Evolutionary conservation across 2,888 invertebrate species (phyloP), one percentile per base, ranked within the genome.

Genomic region (Pandemis heparana): DNA sequence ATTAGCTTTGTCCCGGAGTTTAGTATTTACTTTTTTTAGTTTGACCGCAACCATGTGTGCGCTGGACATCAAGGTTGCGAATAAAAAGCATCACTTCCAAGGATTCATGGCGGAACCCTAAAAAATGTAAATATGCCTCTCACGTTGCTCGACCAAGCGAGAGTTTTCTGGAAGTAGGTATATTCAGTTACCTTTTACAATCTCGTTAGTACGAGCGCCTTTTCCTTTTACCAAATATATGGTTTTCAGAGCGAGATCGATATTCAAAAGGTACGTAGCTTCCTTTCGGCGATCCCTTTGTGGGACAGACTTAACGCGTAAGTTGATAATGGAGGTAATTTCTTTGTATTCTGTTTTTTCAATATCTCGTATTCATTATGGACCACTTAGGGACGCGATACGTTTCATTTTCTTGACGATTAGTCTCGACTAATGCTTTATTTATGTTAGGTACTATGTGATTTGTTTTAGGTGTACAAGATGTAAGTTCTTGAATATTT

Each of bases 111-210:
- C 62, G 70, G 69, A 70, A 74, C 74, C 74, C 74, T 65, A 70
- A 70, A 89, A 89, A 89, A 89, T 85, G 85, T 88, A 88, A 88
- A 89, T 88, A 90, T 79, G 82, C 85, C 83, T 84, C 86, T 84
- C 83, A 81, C 79, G 81, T 79, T 83, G 84, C 75, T 82, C 86
- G 82, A 73, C 85, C 83, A 84, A 81, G 88, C 86, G 86, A 82
- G 81, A 81, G 79, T 82, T 87, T 82, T 83, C 81, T 83, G 82
- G 81, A 84, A 82, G 78, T 70, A 76, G 77, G 77, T 76, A 78
- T 78, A 78, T 79, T 75, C 71, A 71, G 68, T 73, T 73, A 72
- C 70, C 75, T 75, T 75, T 75, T 75, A 72, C 74, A 81, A 80
- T 79, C 79, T 79, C 76, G 77, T 74, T 71, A 76, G 76, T 65